Base-by-base conservation (phyloP, 2,797 vertebrate genomes). In the Peromyscus nudipes region DNA sequence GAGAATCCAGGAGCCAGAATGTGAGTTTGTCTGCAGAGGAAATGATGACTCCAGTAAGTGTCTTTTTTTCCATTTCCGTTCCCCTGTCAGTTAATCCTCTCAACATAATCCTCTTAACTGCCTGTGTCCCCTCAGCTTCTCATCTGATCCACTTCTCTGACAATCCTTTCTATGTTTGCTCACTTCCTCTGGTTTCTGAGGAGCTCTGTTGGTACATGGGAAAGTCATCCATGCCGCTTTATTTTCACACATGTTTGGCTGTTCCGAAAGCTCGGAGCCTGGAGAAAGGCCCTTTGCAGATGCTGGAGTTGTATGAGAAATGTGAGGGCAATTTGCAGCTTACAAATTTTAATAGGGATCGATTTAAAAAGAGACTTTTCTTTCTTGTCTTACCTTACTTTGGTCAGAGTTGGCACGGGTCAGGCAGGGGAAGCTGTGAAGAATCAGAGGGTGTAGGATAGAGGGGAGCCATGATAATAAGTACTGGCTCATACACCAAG, bases 51-150 rank as follows among this genome's bases (percentile, higher is more conserved):
- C 94, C 96, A 96, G 73, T 98, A 96, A 94, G 96, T 67, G 29
- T 89, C 11, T 73, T 11, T n/a, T 14, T 6, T 4, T 29, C 46
- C 93, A 93, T 96, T 97, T 97, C 75, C 95, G 57, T 98, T 98
- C 97, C 98, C 95, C 96, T 97, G 95, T 93, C 81, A 97, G 97
- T 94, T 98, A 98, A 98, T 98, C 98, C 0, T 46, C 97, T 98
- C 96, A 95, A 96, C 82, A 52, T 98, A 98, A 99, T 98, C 98
- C 97, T 98, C 98, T 99, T 98, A 97, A 97, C 43, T 94, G 94
- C 96, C 91, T 98, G 98, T 98, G 97, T 95, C 98, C 67, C 97
- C 81, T 98, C 96, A 69, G 96, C 65, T 86, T 98, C 98, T 97
- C 97, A 98, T 98, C 98, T 98, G 97, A 98, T 98, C 89, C 97